Evolutionary conservation across 2,113 vertebrate genomes (phyloP).

Genomic region (Neolamprologus sp.): DNA sequence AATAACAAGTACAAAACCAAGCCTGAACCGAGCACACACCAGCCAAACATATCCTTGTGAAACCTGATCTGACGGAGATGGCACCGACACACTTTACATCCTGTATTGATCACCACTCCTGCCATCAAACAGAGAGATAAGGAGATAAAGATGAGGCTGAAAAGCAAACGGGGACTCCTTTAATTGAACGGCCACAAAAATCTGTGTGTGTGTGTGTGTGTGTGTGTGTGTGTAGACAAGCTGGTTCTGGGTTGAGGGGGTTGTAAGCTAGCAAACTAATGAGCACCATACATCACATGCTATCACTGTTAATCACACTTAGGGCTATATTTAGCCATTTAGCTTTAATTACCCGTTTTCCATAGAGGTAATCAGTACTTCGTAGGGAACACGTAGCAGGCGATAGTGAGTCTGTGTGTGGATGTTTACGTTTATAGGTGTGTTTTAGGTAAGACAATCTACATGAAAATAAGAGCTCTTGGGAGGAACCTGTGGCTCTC

Average conservation of each 20-base stretch:
- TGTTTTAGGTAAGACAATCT: conserved; percentile 3
- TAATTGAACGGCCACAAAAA: background rate
- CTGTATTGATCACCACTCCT: background rate
- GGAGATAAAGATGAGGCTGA: background rate
- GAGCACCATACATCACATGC: conserved; percentile 54
- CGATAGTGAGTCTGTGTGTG: background rate
- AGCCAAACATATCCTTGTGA: background rate
- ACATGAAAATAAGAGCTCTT: background rate
- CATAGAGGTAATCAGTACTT: conserved; percentile 47
- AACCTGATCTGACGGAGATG: background rate
- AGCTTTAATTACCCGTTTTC: conserved; percentile 42
- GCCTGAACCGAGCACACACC: background rate
- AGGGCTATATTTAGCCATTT: conserved; percentile 57
- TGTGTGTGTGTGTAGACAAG: background rate
- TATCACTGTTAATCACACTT: conserved; percentile 49
- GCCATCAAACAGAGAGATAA: background rate
- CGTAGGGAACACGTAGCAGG: conserved; percentile 29
- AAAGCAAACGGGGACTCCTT: background rate
- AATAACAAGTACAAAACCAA: background rate
- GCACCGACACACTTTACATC: background rate
- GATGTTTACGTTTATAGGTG: background rate
- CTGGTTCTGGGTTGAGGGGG: background rate
- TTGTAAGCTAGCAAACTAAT: conserved; percentile 30
- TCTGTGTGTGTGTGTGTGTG: background rate
- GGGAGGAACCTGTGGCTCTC: background rate